A percentile compares a stretch with the other conserved stretches of the same genome.
phyloP scores from a whole-genome alignment of 2,113 vertebrate genomes.

The Mirounga angustirostris region DNA sequence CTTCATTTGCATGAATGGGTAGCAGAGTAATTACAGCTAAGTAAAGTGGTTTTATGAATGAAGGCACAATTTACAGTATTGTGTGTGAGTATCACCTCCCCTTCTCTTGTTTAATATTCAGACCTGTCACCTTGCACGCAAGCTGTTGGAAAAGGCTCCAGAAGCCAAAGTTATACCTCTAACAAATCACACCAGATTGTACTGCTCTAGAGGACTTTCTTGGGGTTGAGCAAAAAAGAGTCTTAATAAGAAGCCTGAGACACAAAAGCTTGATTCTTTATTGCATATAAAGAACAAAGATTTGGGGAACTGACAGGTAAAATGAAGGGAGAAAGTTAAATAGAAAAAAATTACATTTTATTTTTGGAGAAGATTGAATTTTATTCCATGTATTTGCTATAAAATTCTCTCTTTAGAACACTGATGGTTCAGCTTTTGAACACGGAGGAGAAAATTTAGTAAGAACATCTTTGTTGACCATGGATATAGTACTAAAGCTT shows the following conservation, averaged over 20 bases:
- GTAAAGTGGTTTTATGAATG: conserved; percentile 69
- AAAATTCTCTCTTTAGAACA: conserved; percentile 7
- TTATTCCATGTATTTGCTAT: conserved; percentile 53
- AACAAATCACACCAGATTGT: conserved; percentile 64
- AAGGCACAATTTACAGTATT: conserved; percentile 48
- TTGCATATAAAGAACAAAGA: conserved; percentile 38
- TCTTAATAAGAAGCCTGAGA: conserved; percentile 46
- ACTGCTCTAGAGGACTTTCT: conserved; percentile 26
- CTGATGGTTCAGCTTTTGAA: background rate
- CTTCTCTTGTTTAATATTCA: conserved; percentile 73
- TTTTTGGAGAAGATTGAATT: conserved; percentile 58
- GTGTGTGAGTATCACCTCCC: conserved; percentile 20
- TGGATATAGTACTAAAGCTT: background rate
- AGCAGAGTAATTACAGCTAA: conserved; percentile 48
- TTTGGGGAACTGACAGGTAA: conserved; percentile 20
- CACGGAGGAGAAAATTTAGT: background rate
- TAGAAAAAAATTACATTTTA: conserved; percentile 2
- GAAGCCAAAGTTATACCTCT: conserved; percentile 54
- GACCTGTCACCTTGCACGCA: conserved; percentile 15
- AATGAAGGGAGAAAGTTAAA: conserved; percentile 61
- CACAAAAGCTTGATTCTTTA: conserved; percentile 49
- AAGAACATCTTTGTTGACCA: background rate
- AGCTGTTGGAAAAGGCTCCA: conserved; percentile 61
- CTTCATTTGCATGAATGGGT: conserved; percentile 61
- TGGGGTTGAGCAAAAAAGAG: background rate